Percentiles rank a stretch among this genome's conserved stretches.
Evolutionary conservation across 2,113 vertebrate species (phyloP).

Genomic region (Phocoena sinus): DNA sequence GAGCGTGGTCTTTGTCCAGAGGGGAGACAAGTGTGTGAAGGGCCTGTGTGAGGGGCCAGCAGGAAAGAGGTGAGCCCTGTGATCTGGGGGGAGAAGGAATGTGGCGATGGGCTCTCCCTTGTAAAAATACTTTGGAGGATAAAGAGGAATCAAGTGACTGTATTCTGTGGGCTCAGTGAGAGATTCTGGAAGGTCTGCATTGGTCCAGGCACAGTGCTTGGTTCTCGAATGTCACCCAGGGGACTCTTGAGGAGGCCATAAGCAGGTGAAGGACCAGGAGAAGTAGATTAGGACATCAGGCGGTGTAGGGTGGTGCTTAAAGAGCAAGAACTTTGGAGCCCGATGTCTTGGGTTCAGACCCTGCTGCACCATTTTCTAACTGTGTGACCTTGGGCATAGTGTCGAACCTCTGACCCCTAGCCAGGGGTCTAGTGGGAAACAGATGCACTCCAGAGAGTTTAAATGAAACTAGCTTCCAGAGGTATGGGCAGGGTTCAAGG

Average conservation of each 20-base stretch:
- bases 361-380: not conserved
- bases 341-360: not conserved
- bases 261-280: not conserved
- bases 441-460: too few species aligned
- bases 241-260: not conserved
- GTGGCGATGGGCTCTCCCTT: not conserved
- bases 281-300: not conserved
- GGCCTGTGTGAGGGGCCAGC: not conserved
- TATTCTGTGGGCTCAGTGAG: not conserved
- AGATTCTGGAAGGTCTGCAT: not conserved
- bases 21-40: not conserved
- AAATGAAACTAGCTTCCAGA: not conserved
- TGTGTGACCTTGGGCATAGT: not conserved
- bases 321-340: not conserved
- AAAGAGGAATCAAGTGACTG: not conserved
- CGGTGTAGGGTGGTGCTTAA: not conserved
- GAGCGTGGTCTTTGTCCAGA: not conserved
- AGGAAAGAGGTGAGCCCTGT: not conserved
- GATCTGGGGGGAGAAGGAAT: not conserved
- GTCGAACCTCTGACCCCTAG: not conserved
- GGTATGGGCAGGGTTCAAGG: not conserved
- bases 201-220: not conserved
- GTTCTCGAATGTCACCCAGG: not conserved
- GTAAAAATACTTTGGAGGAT: not conserved
- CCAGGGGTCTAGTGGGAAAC: not conserved